Evolutionary conservation across 2,113 vertebrate species (phyloP).

Genomic region (Leuciscus idus): DNA sequence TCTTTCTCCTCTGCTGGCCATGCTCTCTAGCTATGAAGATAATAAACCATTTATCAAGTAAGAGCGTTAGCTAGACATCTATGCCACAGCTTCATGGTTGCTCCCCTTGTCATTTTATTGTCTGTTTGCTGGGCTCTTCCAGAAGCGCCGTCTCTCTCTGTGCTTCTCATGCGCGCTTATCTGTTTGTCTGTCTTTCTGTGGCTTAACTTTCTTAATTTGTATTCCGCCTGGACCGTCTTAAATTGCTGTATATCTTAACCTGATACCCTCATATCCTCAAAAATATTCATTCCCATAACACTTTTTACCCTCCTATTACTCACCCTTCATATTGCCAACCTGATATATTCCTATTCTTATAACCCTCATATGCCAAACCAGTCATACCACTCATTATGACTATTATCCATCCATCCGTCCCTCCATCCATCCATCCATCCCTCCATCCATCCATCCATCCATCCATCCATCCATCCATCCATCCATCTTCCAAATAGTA

Average conservation of each 20-base stretch:
- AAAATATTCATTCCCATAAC: too few species aligned
- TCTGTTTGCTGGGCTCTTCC: conserved; percentile 38
- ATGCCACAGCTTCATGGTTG: conserved; percentile 73
- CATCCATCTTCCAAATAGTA: not conserved
- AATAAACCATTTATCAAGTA: conserved; percentile 99
- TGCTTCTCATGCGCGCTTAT: conserved; percentile 58
- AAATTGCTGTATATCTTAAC: not conserved
- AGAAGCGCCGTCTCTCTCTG: not conserved
- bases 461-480: too few species aligned
- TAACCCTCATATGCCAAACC: not conserved
- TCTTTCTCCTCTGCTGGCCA: conserved; percentile 99
- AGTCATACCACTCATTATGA: not conserved
- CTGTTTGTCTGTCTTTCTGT: conserved; percentile 4
- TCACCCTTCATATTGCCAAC: not conserved
- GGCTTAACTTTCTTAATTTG: conserved; percentile 23
- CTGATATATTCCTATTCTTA: not conserved
- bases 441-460: too few species aligned
- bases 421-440: too few species aligned
- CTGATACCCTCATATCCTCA: not conserved
- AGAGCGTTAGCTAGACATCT: conserved; percentile 93
- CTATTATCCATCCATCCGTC: not conserved
- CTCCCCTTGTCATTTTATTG: conserved; percentile 61
- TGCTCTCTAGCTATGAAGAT: conserved; percentile 99
- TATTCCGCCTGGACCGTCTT: conserved; percentile 11
- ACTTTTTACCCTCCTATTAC: not conserved